These are phyloP conservation scores for Drosophila niveifrons DNA, from an alignment of 2,888 invertebrate genomes.

Conservation along the genomic window DNA sequence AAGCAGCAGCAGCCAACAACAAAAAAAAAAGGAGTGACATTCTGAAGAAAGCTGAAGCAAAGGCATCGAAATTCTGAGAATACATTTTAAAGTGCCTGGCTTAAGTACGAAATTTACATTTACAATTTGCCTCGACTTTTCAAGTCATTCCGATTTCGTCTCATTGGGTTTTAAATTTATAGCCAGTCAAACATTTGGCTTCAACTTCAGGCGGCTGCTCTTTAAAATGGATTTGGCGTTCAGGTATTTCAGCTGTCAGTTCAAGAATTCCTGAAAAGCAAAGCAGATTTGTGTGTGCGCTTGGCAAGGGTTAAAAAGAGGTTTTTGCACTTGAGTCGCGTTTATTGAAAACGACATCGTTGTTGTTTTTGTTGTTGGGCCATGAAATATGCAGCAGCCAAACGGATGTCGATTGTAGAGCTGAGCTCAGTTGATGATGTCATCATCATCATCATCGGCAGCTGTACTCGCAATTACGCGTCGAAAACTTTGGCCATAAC, in stretches of 20 bases:
- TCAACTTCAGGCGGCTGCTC: background rate
- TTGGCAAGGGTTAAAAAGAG: constrained; percentile 11
- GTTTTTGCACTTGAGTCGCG: constrained; percentile 8
- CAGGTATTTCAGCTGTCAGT: constrained; percentile 32
- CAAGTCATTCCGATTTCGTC: constrained; percentile 1
- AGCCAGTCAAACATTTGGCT: constrained; percentile 11
- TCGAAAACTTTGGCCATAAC: constrained; percentile 67
- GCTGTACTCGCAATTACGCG: constrained; percentile 55
- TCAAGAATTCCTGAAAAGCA: constrained; percentile 12
- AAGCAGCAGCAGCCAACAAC: background rate
- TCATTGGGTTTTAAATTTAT: constrained; percentile 46
- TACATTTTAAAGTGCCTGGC: constrained; percentile 32
- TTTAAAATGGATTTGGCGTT: constrained; percentile 33
- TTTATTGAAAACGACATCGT: constrained; percentile 15
- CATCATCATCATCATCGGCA: constrained; percentile 69
- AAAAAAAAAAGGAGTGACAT: background rate
- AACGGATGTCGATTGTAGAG: background rate
- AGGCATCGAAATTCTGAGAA: background rate
- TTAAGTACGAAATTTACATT: constrained; percentile 28
- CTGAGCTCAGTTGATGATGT: constrained; percentile 47
- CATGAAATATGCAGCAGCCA: constrained; percentile 19
- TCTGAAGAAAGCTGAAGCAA: background rate
- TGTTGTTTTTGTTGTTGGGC: background rate
- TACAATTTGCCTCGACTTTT: constrained; percentile 25
- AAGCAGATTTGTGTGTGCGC: constrained; percentile 13